Base-by-base conservation (phyloP, 1,140 invertebrate genomes). In the Ectropis grisescens region DNA sequence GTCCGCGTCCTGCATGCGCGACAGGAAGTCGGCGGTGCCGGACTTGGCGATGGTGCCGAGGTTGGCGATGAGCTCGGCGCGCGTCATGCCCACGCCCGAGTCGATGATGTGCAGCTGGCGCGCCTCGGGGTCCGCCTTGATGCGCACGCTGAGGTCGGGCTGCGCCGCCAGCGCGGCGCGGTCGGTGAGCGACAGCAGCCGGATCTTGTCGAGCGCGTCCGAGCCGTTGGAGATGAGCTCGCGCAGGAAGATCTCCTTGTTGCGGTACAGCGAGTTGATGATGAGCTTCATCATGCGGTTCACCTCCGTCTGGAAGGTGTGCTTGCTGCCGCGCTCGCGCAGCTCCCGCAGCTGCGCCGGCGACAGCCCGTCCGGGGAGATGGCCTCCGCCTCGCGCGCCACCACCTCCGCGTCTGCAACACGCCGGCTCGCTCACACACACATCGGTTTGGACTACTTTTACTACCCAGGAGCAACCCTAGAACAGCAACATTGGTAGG, bases 261-360 rank as follows among this genome's bases (percentile, higher is more conserved):
- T 99, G 47, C 95, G 89, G 76, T 99, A 99, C 0, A 99, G 84
- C 0, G 97, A 99, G 83, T 99, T 99, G 62, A 99, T 99, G 68
- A 99, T 99, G 11, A 99, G 87, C 83, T 99, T 99, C 97, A 99
- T 99, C 96, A 99, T 98, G 15, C 97, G 92, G 84, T 98, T 97
- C 6, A 98, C 96, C 83, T 98, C 96, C 1, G 96, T 95, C 80
- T 97, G 95, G 85, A 98, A 99, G 12, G 88, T 88, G 75, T 92
- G 95, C 74, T 97, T 98, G 62, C 98, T 94, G 0, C 96, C 89
- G 68, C 92, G 93, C 11, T 97, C 95, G 29, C 93, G 82, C 5
- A 99, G 66, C 83, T 98, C 93, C 53, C 95, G 95, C 54, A 98
- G 85, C 81, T 98, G 95, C 16, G 96, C 93, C 0, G 96, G 94